These are phyloP conservation scores for Agrotis puta DNA, from an alignment of 2,888 invertebrate genomes.

Conservation along the genomic window DNA sequence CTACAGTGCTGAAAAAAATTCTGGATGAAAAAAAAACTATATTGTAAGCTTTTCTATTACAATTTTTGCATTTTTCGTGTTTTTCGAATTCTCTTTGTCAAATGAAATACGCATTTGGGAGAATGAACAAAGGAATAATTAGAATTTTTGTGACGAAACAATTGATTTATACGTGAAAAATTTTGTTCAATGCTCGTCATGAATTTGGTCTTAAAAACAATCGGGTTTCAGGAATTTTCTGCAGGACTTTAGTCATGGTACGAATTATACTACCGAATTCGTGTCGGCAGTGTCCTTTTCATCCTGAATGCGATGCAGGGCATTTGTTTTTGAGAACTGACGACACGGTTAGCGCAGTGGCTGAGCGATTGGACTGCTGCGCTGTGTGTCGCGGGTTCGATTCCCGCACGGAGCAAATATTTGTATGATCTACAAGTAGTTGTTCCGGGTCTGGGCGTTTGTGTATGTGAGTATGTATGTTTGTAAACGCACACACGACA, in stretches of 20 bases:
- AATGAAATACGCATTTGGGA: constrained; percentile 10
- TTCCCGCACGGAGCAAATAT: too few relatives aligned
- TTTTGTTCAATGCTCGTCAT: constrained; percentile 10
- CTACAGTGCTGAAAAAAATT: constrained; percentile 23
- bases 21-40: constrained; percentile 24
- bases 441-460: too few relatives aligned
- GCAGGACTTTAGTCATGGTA: too few relatives aligned
- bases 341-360: too few relatives aligned
- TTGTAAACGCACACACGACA: too few relatives aligned
- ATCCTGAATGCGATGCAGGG: neutral
- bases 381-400: too few relatives aligned
- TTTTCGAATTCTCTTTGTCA: constrained; percentile 24
- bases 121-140: constrained; percentile 1
- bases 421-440: too few relatives aligned
- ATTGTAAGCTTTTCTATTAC: neutral
- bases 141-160: constrained; percentile 18
- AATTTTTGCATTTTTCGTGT: constrained; percentile 26
- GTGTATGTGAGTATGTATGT: too few relatives aligned
- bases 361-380: too few relatives aligned
- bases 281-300: neutral
- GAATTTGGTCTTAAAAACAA: neutral
- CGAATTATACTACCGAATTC: neutral
- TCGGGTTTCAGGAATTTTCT: too few relatives aligned
- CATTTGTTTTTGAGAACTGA: too few relatives aligned
- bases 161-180: constrained; percentile 31